Conservation (phyloP, 2,797 vertebrate species). For the Nasua narica region DNA sequence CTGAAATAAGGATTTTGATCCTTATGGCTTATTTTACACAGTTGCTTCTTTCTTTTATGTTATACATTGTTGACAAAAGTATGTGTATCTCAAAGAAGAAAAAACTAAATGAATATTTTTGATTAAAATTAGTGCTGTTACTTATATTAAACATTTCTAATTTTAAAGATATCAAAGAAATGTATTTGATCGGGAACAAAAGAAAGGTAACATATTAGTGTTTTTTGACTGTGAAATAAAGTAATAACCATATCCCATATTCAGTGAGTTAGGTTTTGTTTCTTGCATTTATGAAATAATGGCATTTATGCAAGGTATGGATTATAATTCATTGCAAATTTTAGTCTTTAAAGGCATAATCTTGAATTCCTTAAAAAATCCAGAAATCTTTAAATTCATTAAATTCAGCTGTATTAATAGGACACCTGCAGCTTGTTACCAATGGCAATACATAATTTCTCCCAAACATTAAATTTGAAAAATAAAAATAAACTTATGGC, state of each 20-base stretch:
- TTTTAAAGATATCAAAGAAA: not conserved
- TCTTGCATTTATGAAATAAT: not conserved
- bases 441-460: not conserved
- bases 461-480: not conserved
- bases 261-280: not conserved
- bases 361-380: not conserved
- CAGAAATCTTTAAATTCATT: not conserved
- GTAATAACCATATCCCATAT: not conserved
- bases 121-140: not conserved
- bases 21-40: constrained; percentile 43
- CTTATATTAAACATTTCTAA: not conserved
- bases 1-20: not conserved
- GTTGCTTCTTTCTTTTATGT: not conserved
- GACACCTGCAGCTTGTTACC: not conserved
- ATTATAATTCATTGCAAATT: not conserved
- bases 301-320: not conserved
- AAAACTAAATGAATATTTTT: not conserved
- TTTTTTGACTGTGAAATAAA: not conserved
- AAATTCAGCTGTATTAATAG: not conserved
- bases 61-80: not conserved
- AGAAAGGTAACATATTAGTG: not conserved
- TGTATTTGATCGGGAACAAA: not conserved
- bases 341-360: not conserved
- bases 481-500: not conserved
- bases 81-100: constrained; percentile 1